Base-by-base conservation (phyloP, 2,113 vertebrate genomes). In the Ctenomys sociabilis region DNA sequence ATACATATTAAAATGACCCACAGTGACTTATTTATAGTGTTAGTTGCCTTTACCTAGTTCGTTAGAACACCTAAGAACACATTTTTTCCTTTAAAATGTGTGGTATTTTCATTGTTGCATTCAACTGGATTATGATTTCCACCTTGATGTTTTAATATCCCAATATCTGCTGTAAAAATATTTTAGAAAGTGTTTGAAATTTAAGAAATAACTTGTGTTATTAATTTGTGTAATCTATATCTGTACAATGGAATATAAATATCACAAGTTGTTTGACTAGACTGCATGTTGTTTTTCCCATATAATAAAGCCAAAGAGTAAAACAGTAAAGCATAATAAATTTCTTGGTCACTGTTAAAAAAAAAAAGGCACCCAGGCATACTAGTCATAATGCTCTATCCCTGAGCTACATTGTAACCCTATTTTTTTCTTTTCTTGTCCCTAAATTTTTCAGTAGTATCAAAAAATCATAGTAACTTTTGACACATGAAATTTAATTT, bases 181-280 rank as follows among this genome's bases (percentile, higher is more conserved):
- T 98, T 98, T 97, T 98, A 98, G 98, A 97, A 97, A 97, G 94
- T 97, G 96, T 98, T 97, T 98, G 97, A 85, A 97, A 97, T 97
- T 97, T 98, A 97, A 98, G 97, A 95, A 97, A 98, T 98, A 98
- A 98, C 97, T 98, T 98, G 97, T 98, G 98, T 99, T 98, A 99
- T 98, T 98, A 98, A 99, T 98, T 98, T 99, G 98, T 99, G 98
- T 99, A 98, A 98, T 97, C 96, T 88, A 88, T 98, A 96, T 98
- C 98, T 97, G 98, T 99, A 98, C 98, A 98, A 98, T 98, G 98
- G 97, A 98, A 99, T 98, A 98, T 99, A 99, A 99, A 99, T 98
- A 98, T 97, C 98, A 98, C 97, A 98, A 98, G 97, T 97, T 98
- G 97, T 99, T 98, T 99, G 98, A 98, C 97, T 98, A 98, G 88